Evolutionary conservation across 53 echinoderm and acorn worm genomes (phyloP), one percentile per base, ranked within the genome.

Genomic region (Henricia sp.): DNA sequence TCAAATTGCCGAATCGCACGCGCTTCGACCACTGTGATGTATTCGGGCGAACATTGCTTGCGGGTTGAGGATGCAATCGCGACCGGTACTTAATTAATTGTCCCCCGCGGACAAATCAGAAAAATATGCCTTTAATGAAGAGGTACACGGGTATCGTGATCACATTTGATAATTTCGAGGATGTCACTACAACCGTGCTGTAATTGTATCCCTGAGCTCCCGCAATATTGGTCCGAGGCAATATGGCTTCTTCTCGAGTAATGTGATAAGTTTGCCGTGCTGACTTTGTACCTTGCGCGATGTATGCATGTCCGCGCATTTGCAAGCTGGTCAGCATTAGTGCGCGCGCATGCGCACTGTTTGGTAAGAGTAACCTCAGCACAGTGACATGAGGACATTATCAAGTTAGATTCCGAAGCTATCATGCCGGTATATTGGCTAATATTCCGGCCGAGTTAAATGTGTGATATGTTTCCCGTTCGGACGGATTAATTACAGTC

Each of bases 61-160:
- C 10, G 25, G 68, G 70, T 13, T 2, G 19, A 43, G 80, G 34
- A 48, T 29, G 63, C 63, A 73, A 80, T 64, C 32, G 32, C 63
- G 63, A 41, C 65, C 50, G 63, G 63, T 48, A 64, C 80, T 80
- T 80, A 80, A 80, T 80, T 80, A 80, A 80, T 80, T 80, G 80
- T 80, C 80, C 80, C 80, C 80, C 52, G 34, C 65, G 80, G 80
- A 64, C 24, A 44, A 58, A 48, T 64, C 12, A 34, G 80, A 30
- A 63, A n/a, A 63, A 80, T 80, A 48, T 48, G 80, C 52, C 50
- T 80, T 80, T 80, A 80, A 80, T 80, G 80, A 80, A 80, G 80
- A 48, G 30, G 29, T 63, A 29, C 65, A 27, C 25, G 60, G 58
- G 23, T 80, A 35, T 48, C 34, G 35, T 48, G 63, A 80, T 80